Percentiles rank a stretch among this genome's conserved stretches.
phyloP scores from a whole-genome alignment of 2,888 invertebrate genomes.

The Xanthia icteritia region DNA sequence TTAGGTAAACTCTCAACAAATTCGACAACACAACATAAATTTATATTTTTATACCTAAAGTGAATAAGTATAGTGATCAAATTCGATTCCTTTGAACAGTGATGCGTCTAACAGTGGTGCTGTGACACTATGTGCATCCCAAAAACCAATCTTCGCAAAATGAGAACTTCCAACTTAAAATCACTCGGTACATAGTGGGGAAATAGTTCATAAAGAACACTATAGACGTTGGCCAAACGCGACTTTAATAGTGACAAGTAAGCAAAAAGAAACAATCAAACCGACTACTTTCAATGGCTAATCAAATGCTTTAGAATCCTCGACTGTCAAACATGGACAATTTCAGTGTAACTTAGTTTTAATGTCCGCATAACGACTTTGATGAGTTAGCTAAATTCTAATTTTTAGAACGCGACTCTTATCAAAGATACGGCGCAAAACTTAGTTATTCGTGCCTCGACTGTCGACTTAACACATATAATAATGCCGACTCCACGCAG shows the following conservation, averaged over 20 bases:
- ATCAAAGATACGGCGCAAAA: background rate
- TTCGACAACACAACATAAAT: background rate
- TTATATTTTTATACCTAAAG: conserved; percentile 23
- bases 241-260: background rate
- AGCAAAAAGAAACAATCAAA: background rate
- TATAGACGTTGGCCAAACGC: background rate
- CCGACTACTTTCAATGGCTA: background rate
- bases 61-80: background rate
- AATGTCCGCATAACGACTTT: background rate
- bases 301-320: background rate
- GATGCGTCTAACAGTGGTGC: background rate
- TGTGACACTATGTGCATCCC: conserved; percentile 2
- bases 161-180: background rate
- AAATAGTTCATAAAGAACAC: background rate
- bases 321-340: background rate
- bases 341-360: background rate
- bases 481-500: too few relatives aligned
- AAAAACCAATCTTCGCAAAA: background rate
- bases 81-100: background rate
- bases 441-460: too few relatives aligned
- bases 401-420: conserved; percentile 28
- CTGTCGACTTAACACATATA: too few relatives aligned
- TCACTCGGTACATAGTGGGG: background rate
- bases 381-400: conserved; percentile 15
- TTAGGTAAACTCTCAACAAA: background rate